Base-by-base conservation (phyloP, 2,888 invertebrate species). In the Campopleginae sp. region DNA sequence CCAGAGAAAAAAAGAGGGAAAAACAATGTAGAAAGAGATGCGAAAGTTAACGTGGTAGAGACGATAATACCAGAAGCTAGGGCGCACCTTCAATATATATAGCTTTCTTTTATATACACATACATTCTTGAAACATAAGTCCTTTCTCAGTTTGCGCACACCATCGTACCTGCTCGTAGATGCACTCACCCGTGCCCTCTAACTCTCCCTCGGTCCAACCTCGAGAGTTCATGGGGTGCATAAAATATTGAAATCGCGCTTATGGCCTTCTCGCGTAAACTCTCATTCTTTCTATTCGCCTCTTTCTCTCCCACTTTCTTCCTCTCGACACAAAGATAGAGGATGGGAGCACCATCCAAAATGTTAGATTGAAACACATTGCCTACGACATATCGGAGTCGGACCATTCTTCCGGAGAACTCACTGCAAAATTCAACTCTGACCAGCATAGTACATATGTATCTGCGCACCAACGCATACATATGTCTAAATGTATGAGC, bases 221-320 rank as follows among this genome's bases (percentile, higher is more conserved):
- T 78, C 77, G 75, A 81, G 78, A 81, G 82, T 76, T 81, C 83
- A 79, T 78, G 80, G 88, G 80, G 86, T 86, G 88, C 87, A 88
- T 88, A 86, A 88, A 88, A 88, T 88, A 88, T 88, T 88, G 86
- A 88, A 88, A 85, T 83, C 85, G 78, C 86, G 86, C 87, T 88
- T 88, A 88, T 86, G 83, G 84, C 85, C 80, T 72, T 75, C 72
- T 48, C 80, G 68, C 70, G 68, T 46, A 58, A 23, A 70, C 63
- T 48, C 63, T 68, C 70, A 38, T 81, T 61, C 76, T 65, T 61
- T 46, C 58, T 48, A 8, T 76, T 27, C 23, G 46, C 54, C 66
- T 70, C 51, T 65, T 46, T 46, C 74, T 74, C 31, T 44, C n/a
- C n/a, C 48, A 38, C 38, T 54, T 44, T 46, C 46, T 48, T 44